Conservation (phyloP, 2,888 invertebrate species). For the Griposia aprilina region DNA sequence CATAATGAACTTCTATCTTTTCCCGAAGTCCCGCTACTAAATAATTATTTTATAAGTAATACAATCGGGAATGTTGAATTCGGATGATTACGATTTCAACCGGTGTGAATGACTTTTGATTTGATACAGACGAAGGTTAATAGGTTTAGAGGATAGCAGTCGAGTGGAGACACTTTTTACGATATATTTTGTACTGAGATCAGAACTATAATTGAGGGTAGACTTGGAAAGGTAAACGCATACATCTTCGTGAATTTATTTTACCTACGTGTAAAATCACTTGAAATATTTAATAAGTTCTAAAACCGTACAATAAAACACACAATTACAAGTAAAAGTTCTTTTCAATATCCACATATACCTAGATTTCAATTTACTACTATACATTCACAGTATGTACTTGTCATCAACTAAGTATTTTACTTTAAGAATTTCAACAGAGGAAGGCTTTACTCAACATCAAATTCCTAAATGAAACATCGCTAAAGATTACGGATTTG, state of each 20-base stretch:
- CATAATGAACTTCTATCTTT: constrained; percentile 65
- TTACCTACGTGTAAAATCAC: no score
- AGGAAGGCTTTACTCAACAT: constrained; percentile 1
- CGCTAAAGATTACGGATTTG: constrained; percentile 47
- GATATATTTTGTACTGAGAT: not conserved
- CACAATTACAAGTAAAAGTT: no score
- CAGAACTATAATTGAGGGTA: not conserved
- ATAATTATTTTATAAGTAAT: constrained; percentile 61
- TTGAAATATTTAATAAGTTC: no score
- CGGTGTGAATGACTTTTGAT: constrained; percentile 50
- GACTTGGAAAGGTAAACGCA: not conserved
- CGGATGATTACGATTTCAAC: constrained; percentile 50
- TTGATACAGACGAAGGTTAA: constrained; percentile 9
- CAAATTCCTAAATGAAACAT: constrained; percentile 34
- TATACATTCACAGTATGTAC: no score
- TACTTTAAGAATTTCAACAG: no score
- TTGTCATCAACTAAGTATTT: no score
- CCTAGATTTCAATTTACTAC: no score
- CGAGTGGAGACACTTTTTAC: not conserved
- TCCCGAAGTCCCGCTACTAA: constrained; percentile 44
- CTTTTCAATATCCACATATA: no score
- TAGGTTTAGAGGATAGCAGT: not conserved
- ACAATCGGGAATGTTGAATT: constrained; percentile 45
- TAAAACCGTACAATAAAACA: no score
- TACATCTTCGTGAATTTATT: not conserved